A percentile compares a stretch with the other conserved stretches of the same genome.
These are phyloP conservation scores for Callochromis pleurospilus DNA, from an alignment of 2,113 vertebrate genomes.

Conservation along the genomic window DNA sequence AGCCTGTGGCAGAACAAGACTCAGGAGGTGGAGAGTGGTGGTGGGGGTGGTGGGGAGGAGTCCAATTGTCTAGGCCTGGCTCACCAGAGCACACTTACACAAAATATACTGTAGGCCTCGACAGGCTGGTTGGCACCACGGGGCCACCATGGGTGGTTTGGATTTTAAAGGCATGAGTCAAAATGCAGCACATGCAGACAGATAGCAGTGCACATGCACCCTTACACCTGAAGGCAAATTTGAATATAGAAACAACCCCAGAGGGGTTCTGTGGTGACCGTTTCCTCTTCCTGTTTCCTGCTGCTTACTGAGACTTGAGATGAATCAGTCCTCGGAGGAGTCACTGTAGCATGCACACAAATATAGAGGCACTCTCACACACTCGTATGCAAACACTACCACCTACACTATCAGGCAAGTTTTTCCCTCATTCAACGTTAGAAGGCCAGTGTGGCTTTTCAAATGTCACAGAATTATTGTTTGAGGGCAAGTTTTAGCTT, in stretches of 20 bases:
- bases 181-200: not conserved
- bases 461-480: not conserved
- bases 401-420: not conserved
- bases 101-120: not conserved
- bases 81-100: not conserved
- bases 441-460: not conserved
- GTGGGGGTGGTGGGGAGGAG: not conserved
- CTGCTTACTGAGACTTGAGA: slow-evolving; percentile 32
- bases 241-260: not conserved
- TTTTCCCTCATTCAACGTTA: not conserved
- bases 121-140: not conserved
- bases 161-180: not conserved
- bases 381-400: not conserved
- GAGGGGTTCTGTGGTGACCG: slow-evolving; percentile 3
- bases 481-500: not conserved
- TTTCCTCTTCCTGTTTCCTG: slow-evolving; percentile 67
- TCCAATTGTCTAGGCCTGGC: not conserved
- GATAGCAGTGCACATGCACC: not conserved
- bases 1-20: not conserved
- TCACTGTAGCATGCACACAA: not conserved
- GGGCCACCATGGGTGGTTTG: not conserved
- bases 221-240: not conserved
- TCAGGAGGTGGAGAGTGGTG: not conserved
- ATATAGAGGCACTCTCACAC: not conserved
- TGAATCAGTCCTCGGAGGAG: slow-evolving; percentile 32